Percentiles rank a stretch among this genome's conserved stretches.
phyloP scores from a whole-genome alignment of 1,140 invertebrate species.

The Caerostris extrusa region DNA sequence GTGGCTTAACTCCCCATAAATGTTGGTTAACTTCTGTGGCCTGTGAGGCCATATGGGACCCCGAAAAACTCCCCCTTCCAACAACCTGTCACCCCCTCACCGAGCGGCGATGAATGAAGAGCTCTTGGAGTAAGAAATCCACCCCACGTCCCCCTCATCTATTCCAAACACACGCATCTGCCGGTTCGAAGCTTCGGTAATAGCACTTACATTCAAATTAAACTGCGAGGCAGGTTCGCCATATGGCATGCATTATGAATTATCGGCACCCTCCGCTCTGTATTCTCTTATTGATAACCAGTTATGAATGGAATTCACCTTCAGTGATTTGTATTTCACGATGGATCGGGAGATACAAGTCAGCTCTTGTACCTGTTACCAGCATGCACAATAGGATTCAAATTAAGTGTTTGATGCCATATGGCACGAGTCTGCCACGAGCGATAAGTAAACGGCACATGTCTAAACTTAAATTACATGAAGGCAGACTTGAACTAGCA shows the following conservation, averaged over 20 bases:
- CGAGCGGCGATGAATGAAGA: neutral
- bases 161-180: too few relatives aligned
- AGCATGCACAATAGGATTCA: neutral
- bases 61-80: neutral
- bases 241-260: neutral
- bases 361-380: neutral
- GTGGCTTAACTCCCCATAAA: neutral
- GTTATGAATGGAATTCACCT: conserved; percentile 6
- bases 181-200: too few relatives aligned
- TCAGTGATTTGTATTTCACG: neutral
- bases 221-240: neutral
- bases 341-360: neutral
- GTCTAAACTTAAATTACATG: neutral
- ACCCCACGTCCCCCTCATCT: neutral
- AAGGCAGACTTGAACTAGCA: too few relatives aligned
- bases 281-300: conserved; percentile 12
- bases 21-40: conserved; percentile 29
- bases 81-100: neutral
- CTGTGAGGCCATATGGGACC: conserved; percentile 40
- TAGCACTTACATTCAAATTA: too few relatives aligned
- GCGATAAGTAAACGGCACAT: neutral
- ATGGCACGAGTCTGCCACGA: neutral
- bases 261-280: too few relatives aligned
- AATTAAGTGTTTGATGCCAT: neutral
- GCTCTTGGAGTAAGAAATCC: neutral